These are phyloP conservation scores for human DNA, from an alignment of 2,113 vertebrate genomes.

Conservation along the genomic window DNA sequence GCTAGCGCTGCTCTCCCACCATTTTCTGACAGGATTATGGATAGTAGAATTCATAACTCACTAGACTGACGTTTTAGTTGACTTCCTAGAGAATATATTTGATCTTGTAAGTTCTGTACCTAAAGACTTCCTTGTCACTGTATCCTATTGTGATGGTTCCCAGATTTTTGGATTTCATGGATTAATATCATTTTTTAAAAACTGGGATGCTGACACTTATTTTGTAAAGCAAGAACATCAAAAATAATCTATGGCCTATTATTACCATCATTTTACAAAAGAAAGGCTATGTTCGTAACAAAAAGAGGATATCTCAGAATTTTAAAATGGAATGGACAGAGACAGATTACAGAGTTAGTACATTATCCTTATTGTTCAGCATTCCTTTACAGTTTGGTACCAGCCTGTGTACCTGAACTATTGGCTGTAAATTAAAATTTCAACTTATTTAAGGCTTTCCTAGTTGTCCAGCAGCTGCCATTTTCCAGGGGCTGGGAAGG, in stretches of 20 bases:
- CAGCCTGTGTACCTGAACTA: not conserved
- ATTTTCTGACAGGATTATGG: not conserved
- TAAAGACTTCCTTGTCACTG: not conserved
- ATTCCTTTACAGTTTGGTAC: not conserved
- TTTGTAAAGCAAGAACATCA: not conserved
- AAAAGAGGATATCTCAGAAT: not conserved
- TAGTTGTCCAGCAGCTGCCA: not conserved
- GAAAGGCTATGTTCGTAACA: not conserved
- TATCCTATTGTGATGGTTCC: not conserved
- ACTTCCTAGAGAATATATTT: not conserved
- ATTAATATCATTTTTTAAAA: not conserved
- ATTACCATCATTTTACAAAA: not conserved
- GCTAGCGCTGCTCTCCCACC: not conserved
- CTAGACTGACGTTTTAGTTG: not conserved
- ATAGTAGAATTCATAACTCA: not conserved
- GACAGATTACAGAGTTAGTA: not conserved
- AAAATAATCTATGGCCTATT: not conserved
- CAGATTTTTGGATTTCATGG: not conserved
- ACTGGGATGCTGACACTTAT: not conserved
- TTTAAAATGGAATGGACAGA: not conserved
- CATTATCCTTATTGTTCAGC: not conserved
- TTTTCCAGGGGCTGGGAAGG: not conserved
- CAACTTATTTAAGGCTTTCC: not conserved
- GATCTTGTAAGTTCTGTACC: not conserved
- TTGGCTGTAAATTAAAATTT: not conserved